Conservation (phyloP, 1,140 invertebrate genomes). For the Drosophila baimaii region DNA sequence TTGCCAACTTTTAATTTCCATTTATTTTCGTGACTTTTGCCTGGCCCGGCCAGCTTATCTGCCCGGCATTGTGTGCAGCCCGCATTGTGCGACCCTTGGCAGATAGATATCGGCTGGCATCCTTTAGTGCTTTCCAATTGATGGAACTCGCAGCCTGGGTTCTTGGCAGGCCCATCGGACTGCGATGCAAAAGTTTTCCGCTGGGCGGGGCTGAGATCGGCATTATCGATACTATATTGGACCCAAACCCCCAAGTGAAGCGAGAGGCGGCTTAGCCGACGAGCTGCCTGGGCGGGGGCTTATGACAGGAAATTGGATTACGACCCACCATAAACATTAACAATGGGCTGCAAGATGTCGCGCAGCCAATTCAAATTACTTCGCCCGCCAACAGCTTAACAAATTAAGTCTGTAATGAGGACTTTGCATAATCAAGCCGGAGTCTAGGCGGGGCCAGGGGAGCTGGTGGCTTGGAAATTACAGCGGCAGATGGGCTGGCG, state of each 20-base stretch:
- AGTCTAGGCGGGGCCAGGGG: not conserved
- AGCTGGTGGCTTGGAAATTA: constrained; percentile 39
- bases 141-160: constrained; percentile 30
- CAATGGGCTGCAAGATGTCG: constrained; percentile 41
- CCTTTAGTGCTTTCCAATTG: constrained; percentile 66
- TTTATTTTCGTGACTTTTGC: constrained; percentile 66
- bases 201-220: constrained; percentile 5
- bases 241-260: constrained; percentile 32
- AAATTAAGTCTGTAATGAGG: constrained; percentile 56
- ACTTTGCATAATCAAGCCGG: constrained; percentile 51
- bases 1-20: constrained; percentile 71
- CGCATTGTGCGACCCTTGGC: constrained; percentile 44
- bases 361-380: constrained; percentile 65
- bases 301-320: constrained; percentile 61
- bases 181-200: constrained; percentile 30
- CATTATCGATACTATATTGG: constrained; percentile 16
- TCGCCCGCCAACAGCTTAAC: constrained; percentile 41
- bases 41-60: constrained; percentile 52
- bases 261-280: constrained; percentile 9
- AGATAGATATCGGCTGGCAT: constrained; percentile 58
- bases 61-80: constrained; percentile 47
- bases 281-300: constrained; percentile 11
- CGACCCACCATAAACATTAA: constrained; percentile 53
- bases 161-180: constrained; percentile 30
- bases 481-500: constrained; percentile 17